Percentiles rank a stretch among this genome's conserved stretches.
Conservation (phyloP, 30 jellyfish, hydroid and myxozoan genomes). For the Mastigias papua region DNA sequence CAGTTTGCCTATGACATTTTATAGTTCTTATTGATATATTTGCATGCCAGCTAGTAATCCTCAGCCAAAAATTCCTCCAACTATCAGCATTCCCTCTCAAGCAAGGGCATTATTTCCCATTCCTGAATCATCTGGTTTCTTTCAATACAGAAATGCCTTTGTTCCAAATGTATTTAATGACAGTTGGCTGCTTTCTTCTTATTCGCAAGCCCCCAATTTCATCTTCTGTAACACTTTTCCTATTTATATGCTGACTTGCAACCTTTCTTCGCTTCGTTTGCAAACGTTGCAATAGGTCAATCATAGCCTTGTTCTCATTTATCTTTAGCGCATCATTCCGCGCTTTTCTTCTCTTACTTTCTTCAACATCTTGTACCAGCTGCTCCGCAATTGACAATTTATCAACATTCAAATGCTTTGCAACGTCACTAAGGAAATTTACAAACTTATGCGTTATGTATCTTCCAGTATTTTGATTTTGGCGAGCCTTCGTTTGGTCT, state of each 20-base stretch:
- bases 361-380: conserved; percentile 71
- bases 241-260: not conserved
- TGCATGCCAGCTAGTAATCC: too few species aligned
- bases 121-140: conserved; percentile 6
- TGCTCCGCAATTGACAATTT: conserved; percentile 78
- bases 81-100: too few species aligned
- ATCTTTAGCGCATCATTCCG: conserved; percentile 7
- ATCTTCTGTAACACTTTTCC: not conserved
- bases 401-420: conserved; percentile 69
- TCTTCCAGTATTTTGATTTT: conserved; percentile 29
- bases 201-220: conserved; percentile 7
- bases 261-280: conserved; percentile 1
- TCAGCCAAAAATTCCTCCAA: too few species aligned
- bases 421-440: conserved; percentile 71
- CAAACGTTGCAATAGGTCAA: conserved; percentile 2
- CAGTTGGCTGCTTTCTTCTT: conserved; percentile 60
- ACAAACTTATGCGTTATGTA: conserved; percentile 67
- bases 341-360: conserved; percentile 40
- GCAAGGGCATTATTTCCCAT: too few species aligned
- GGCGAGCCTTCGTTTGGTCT: not conserved
- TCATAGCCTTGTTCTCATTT: not conserved
- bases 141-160: conserved; percentile 69
- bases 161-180: conserved; percentile 61
- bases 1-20: too few species aligned
- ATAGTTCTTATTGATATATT: too few species aligned